Evolutionary conservation across 2,888 invertebrate genomes (phyloP).

Genomic region (Orchesellides sinensis): DNA sequence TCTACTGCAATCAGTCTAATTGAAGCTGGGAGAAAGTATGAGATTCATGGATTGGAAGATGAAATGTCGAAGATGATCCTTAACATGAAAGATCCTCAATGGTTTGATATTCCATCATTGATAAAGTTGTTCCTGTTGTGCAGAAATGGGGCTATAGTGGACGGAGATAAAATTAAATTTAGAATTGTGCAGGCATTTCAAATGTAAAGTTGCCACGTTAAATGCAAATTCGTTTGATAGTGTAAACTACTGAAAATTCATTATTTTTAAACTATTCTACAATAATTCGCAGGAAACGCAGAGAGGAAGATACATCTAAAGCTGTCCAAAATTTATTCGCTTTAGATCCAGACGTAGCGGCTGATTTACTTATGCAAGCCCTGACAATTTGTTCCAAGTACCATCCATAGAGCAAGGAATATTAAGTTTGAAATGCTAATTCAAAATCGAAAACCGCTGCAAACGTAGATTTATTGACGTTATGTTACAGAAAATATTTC

Average conservation of each 20-base stretch:
- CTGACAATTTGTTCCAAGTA: conserved; percentile 1
- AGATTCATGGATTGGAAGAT: background rate
- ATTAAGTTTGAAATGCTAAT: background rate
- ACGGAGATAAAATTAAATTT: conserved; percentile 5
- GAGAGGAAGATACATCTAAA: background rate
- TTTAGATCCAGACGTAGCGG: background rate
- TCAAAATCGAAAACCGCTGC: background rate
- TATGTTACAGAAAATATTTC: too few species aligned
- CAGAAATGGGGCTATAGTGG: background rate
- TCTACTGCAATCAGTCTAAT: background rate
- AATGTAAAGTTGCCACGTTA: too few species aligned
- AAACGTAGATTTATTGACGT: too few species aligned
- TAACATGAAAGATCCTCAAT: background rate
- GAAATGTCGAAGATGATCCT: background rate
- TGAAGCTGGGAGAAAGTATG: conserved; percentile 6
- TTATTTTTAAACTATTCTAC: too few species aligned
- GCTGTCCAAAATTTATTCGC: background rate
- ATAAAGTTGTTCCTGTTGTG: background rate
- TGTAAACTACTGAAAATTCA: background rate
- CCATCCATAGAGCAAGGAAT: background rate
- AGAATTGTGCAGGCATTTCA: conserved; percentile 6
- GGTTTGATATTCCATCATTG: conserved; percentile 16
- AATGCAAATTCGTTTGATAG: background rate
- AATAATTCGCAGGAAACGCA: background rate
- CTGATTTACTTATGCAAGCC: background rate